Percentiles rank a stretch among this genome's conserved stretches.
phyloP scores from a whole-genome alignment of 2,888 invertebrate species.

The Polylopha cassiicola region DNA sequence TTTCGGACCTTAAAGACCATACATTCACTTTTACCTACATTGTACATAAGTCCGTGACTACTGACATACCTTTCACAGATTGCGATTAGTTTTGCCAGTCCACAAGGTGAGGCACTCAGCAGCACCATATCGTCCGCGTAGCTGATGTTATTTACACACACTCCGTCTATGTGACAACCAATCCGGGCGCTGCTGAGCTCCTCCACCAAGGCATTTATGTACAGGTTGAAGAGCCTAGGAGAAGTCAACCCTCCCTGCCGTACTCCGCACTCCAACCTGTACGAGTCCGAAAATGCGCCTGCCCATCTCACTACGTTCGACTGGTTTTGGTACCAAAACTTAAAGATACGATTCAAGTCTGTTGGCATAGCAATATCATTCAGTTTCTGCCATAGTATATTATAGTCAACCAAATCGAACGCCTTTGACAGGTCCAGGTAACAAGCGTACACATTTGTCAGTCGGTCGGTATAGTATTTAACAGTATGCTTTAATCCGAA shows the following conservation, averaged over 20 bases:
- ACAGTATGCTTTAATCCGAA: no score
- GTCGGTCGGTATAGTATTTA: no score
- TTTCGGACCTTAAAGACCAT: not conserved
- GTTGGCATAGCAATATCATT: not conserved
- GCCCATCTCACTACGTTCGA: not conserved
- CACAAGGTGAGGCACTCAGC: not conserved
- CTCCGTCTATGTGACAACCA: conserved; percentile 10
- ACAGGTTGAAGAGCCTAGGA: conserved; percentile 15
- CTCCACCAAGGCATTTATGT: conserved; percentile 11
- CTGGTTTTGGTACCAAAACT: not conserved
- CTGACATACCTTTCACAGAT: not conserved
- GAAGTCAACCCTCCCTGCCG: conserved; percentile 11
- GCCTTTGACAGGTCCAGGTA: not conserved
- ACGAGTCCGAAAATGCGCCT: not conserved
- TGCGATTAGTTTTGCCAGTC: not conserved
- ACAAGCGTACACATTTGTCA: no score
- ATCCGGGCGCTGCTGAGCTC: conserved; percentile 17
- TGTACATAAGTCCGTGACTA: not conserved
- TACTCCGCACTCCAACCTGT: not conserved
- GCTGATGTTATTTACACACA: conserved; percentile 19
- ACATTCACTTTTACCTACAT: not conserved
- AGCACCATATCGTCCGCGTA: conserved; percentile 8
- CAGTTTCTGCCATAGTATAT: not conserved
- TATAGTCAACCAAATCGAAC: not conserved
- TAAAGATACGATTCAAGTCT: not conserved